Conservation (phyloP, 1,140 invertebrate genomes). For the Muscidifurax raptorellus region DNA sequence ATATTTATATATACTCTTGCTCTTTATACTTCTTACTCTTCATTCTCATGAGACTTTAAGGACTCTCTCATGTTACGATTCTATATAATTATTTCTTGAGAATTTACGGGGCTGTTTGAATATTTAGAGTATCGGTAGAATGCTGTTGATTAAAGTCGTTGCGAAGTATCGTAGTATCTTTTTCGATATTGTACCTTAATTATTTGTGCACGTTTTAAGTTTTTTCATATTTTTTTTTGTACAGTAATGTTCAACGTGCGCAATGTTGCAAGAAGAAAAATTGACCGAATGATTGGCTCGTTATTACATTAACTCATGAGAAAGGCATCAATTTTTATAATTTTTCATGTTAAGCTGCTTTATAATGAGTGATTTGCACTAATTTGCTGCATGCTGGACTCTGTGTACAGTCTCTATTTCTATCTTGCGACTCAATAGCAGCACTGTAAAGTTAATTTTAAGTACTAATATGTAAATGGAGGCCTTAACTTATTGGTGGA, state of each 20-base stretch:
- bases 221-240: conserved; percentile 14
- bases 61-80: not conserved
- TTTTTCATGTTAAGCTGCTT: not conserved
- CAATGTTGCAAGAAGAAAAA: not conserved
- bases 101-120: conserved; percentile 31
- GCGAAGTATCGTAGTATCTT: not conserved
- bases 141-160: not conserved
- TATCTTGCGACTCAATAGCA: not conserved
- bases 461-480: conserved; percentile 31
- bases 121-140: conserved; percentile 6
- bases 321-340: not conserved
- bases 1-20: not conserved
- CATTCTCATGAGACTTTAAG: not conserved
- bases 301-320: not conserved
- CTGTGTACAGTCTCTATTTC: not conserved
- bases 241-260: not conserved
- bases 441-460: not conserved
- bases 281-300: not conserved
- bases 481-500: not conserved
- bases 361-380: not conserved
- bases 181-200: not conserved
- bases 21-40: conserved; percentile 10
- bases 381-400: conserved; percentile 6
- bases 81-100: not conserved
- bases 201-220: not conserved